Percentiles rank a stretch among this genome's conserved stretches.
phyloP scores from a whole-genome alignment of 2,797 vertebrate genomes.

The Coregonus sp. region DNA sequence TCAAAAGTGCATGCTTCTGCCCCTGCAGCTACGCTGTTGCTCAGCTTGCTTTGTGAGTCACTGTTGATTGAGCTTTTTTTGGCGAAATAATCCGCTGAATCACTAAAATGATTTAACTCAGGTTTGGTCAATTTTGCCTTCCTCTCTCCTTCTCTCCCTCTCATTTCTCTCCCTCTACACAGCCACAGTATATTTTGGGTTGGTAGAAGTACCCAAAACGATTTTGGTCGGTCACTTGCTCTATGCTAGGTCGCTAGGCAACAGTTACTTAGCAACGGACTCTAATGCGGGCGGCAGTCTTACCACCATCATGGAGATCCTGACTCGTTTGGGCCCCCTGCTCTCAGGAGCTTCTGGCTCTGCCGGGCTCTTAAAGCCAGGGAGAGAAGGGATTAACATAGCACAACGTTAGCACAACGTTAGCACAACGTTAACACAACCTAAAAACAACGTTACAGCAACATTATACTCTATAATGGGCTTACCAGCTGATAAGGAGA shows the following conservation, averaged over 20 bases:
- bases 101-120: background rate
- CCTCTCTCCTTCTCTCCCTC: conserved; percentile 28
- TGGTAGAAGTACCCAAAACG: conserved; percentile 50
- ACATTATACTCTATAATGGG: conserved; percentile 41
- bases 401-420: conserved; percentile 49
- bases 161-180: conserved; percentile 37
- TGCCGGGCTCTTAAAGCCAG: conserved; percentile 67
- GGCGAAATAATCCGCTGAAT: background rate
- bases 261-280: conserved; percentile 74
- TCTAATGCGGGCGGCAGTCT: conserved; percentile 72
- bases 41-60: conserved; percentile 1
- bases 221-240: conserved; percentile 64
- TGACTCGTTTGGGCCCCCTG: conserved; percentile 87
- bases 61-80: conserved; percentile 34
- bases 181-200: conserved; percentile 46
- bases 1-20: background rate
- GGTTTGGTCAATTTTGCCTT: conserved; percentile 13
- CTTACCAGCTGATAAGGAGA: background rate
- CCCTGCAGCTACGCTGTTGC: conserved; percentile 5
- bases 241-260: conserved; percentile 63
- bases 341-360: conserved; percentile 76
- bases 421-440: conserved; percentile 57
- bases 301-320: conserved; percentile 88
- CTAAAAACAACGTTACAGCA: conserved; percentile 39
- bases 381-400: conserved; percentile 51